These are phyloP conservation scores for Cossypha polioptera DNA, from an alignment of 2,797 vertebrate genomes.

Conservation along the genomic window DNA sequence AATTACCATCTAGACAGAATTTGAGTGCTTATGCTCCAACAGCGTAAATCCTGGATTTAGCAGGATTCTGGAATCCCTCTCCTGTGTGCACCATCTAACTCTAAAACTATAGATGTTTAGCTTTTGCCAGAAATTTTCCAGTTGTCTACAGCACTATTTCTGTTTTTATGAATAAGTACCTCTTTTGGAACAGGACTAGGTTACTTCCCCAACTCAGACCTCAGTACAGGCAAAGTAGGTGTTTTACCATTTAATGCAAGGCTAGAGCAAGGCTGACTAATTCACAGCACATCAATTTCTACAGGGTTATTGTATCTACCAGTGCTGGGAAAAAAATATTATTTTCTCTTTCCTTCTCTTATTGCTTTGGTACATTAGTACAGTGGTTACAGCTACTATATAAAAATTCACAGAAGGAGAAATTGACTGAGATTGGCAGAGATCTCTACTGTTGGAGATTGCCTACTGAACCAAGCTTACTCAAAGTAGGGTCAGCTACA, in stretches of 20 bases:
- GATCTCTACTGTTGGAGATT: neutral
- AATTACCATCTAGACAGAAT: neutral
- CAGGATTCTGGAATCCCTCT: neutral
- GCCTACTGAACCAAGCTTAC: rapidly evolving
- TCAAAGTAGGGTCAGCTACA: neutral
- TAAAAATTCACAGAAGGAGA: neutral
- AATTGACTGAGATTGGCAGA: neutral
- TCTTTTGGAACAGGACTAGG: neutral
- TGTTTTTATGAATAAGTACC: neutral
- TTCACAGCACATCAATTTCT: neutral
- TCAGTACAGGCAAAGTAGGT: neutral
- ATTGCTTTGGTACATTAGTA: neutral
- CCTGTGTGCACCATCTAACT: neutral
- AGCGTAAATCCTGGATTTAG: neutral
- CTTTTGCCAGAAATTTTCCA: neutral
- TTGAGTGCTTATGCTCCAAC: neutral
- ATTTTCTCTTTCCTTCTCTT: neutral
- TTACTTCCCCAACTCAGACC: neutral
- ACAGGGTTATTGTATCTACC: neutral
- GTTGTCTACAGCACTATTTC: neutral
- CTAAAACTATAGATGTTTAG: neutral
- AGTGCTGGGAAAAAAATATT: neutral
- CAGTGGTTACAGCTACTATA: neutral
- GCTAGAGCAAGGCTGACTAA: neutral
- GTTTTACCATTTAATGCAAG: neutral